Percentiles rank a stretch among this genome's conserved stretches.
Evolutionary conservation across 2,797 vertebrate genomes (phyloP).

Genomic region (Aratinga solstitialis): DNA sequence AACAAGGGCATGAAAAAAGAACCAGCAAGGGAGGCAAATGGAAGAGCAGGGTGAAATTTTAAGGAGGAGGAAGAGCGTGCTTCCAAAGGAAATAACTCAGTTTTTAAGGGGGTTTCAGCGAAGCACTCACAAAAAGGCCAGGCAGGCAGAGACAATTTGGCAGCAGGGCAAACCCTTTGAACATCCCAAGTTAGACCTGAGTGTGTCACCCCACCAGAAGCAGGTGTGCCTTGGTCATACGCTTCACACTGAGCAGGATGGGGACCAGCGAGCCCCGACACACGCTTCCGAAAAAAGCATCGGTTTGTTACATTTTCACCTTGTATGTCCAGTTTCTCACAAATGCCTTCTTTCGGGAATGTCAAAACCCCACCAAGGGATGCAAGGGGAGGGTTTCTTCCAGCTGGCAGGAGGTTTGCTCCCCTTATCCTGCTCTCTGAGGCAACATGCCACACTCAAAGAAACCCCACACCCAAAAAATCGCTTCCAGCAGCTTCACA

Average conservation of each 20-base stretch:
- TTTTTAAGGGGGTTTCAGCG: not conserved
- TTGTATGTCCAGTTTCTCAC: not conserved
- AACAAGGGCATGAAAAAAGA: not conserved
- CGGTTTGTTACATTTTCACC: not conserved
- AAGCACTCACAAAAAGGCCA: not conserved
- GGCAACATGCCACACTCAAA: not conserved
- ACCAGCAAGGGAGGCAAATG: not conserved
- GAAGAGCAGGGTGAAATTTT: not conserved
- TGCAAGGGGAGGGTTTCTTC: not conserved
- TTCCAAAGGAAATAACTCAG: not conserved
- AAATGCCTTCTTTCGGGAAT: not conserved
- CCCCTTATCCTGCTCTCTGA: not conserved
- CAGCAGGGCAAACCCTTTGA: not conserved
- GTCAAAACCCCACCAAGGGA: not conserved
- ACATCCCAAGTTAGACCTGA: not conserved
- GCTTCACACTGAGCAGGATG: not conserved
- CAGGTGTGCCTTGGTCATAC: not conserved
- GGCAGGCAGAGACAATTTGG: not conserved
- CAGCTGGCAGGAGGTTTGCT: conserved; percentile 16
- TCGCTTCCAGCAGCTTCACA: not conserved
- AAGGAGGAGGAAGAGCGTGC: not conserved
- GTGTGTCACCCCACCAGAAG: not conserved
- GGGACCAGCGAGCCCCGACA: not conserved
- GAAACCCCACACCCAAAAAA: not conserved
- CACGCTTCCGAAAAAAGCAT: not conserved